Percentiles rank a stretch among this genome's conserved stretches.
phyloP scores from a whole-genome alignment of 2,888 invertebrate genomes.

The Rotaria macrura region DNA sequence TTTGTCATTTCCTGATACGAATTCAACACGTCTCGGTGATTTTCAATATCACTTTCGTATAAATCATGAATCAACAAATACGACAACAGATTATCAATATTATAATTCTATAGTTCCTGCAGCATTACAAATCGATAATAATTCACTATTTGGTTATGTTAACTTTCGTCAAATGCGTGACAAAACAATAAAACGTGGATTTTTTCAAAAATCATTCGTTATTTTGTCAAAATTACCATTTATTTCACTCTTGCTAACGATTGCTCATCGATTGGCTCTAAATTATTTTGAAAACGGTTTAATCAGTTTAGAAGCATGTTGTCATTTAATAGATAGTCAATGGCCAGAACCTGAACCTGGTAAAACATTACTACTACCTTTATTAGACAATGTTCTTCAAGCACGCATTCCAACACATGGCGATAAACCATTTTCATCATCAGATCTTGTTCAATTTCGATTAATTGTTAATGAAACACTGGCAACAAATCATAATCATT shows the following conservation, averaged over 20 bases:
- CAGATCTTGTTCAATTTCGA: neutral
- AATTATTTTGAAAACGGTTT: slow-evolving; percentile 80
- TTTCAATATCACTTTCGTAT: slow-evolving; percentile 89
- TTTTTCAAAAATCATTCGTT: slow-evolving; percentile 84
- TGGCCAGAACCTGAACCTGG: slow-evolving; percentile 20
- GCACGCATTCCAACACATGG: neutral
- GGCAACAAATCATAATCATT: neutral
- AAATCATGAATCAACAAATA: slow-evolving; percentile 53
- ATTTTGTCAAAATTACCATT: slow-evolving; percentile 75
- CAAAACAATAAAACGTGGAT: slow-evolving; percentile 74
- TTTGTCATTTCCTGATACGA: slow-evolving; percentile 94
- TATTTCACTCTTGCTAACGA: slow-evolving; percentile 77
- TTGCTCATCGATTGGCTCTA: slow-evolving; percentile 75
- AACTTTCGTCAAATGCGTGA: slow-evolving; percentile 70
- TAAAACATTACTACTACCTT: neutral
- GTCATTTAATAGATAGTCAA: neutral
- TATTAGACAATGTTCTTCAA: neutral
- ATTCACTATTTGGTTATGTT: slow-evolving; percentile 90
- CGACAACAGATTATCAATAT: slow-evolving; percentile 2
- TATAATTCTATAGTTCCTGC: slow-evolving; percentile 23
- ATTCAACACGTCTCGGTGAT: slow-evolving; percentile 90
- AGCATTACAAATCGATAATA: slow-evolving; percentile 40
- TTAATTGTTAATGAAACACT: neutral
- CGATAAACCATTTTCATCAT: slow-evolving; percentile 12
- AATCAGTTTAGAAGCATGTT: slow-evolving; percentile 10